A percentile compares a stretch with the other conserved stretches of the same genome.
These are phyloP conservation scores for Trichogramma evanescens DNA, from an alignment of 2,888 invertebrate species.

Conservation along the genomic window DNA sequence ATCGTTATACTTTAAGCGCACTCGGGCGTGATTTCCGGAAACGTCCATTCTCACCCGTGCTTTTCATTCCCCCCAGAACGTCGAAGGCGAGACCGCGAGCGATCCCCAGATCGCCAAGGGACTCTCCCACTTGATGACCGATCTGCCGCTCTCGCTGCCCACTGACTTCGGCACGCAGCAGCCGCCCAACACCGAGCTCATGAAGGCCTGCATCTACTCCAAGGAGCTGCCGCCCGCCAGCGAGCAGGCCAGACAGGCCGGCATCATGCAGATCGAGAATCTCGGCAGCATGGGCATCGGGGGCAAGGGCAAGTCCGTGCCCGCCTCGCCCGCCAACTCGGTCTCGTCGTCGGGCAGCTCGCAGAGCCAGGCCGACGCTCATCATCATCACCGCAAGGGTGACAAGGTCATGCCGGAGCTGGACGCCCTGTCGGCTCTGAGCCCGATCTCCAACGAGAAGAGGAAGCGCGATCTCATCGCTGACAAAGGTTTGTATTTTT, in stretches of 20 bases:
- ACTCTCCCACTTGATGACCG: conserved; percentile 62
- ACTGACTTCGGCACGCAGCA: conserved; percentile 32
- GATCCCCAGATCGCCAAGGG: conserved; percentile 58
- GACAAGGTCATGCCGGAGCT: not conserved
- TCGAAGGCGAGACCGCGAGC: conserved; percentile 57
- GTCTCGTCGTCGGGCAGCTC: conserved; percentile 11
- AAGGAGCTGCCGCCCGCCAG: conserved; percentile 40
- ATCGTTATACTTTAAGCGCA: no score
- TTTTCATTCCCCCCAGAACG: not conserved
- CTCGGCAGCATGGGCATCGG: conserved; percentile 25
- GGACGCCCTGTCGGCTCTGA: no score
- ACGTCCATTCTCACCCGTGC: no score
- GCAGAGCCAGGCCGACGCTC: not conserved
- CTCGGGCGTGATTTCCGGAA: no score
- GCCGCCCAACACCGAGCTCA: conserved; percentile 37
- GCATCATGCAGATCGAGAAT: conserved; percentile 31
- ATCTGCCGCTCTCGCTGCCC: conserved; percentile 46
- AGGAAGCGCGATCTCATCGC: not conserved
- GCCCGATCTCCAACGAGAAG: no score
- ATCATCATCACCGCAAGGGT: conserved; percentile 12
- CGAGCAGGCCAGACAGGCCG: conserved; percentile 38
- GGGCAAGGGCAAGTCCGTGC: conserved; percentile 9
- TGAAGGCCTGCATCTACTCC: conserved; percentile 40
- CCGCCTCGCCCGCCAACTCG: conserved; percentile 11
- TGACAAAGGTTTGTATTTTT: not conserved